Evolutionary conservation across 2,888 invertebrate species (phyloP), one percentile per base, ranked within the genome.

Genomic region (Erebia epiphron): DNA sequence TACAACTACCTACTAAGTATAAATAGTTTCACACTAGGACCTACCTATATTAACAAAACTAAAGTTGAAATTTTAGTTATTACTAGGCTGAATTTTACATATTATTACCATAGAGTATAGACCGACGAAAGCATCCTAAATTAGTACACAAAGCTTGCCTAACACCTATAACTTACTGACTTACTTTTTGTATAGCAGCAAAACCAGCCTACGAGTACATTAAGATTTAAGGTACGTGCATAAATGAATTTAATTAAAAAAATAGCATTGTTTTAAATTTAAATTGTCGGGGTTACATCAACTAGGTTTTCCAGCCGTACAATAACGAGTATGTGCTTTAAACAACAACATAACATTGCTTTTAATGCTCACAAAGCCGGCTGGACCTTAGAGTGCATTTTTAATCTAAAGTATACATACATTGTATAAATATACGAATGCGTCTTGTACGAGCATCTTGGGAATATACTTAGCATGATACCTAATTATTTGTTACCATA

Each of bases 361-460:
- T 52, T 52, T n/a, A n/a, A 16, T 10, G 9, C 11, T 43, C 11
- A 43, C 43, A 11, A 9, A 16, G 1, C 52, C 16, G 52, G 52
- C 16, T 16, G 9, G 16, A 52, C 54, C 18, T 54, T 9, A 10
- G 16, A 52, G 16, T 54, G 16, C 9, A 18, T 54, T 11, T 54
- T 18, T 54, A 16, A 54, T 54, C 54, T 9, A 11, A 57, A 21
- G 21, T 54, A 54, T 57, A 57, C 7, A 26, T 26, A 57, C 56
- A 57, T 57, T 57, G 26, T 26, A 57, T 21, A 14, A 26, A 57
- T 57, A 57, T 57, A 57, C 26, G 14, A 26, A 57, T 57, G 56
- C 26, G 21, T 26, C 13, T 21, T 21, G 18, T 26, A 1, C 11
- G 56, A 56, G 13, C 11, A 2, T 54, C 54, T 54, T 10, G 54